Evolutionary conservation across 1,140 invertebrate genomes (phyloP).

Genomic region (Ephestia elutella): DNA sequence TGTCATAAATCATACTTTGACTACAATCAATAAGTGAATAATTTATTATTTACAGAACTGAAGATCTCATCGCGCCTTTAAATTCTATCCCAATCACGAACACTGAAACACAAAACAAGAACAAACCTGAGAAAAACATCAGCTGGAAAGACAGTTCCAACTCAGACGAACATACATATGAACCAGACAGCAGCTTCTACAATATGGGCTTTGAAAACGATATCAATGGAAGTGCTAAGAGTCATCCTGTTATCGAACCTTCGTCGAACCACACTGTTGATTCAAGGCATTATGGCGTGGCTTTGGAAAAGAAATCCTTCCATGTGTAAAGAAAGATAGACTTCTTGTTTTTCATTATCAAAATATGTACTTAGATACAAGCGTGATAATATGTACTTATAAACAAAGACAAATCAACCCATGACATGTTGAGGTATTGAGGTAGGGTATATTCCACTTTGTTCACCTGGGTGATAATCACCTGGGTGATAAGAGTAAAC

Average conservation of each 20-base stretch:
- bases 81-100: background rate
- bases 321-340: constrained; percentile 20
- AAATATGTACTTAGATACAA: background rate
- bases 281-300: constrained; percentile 8
- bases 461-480: no score
- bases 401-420: no score
- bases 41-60: background rate
- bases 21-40: no score
- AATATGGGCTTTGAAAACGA: constrained; percentile 15
- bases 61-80: background rate
- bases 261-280: constrained; percentile 25
- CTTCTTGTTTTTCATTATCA: no score
- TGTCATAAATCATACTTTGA: no score
- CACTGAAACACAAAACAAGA: constrained; percentile 9
- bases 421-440: no score
- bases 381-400: no score
- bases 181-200: constrained; percentile 13
- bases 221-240: constrained; percentile 7
- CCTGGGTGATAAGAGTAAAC: no score
- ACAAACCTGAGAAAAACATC: constrained; percentile 5
- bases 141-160: background rate
- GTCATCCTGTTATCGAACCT: constrained; percentile 24
- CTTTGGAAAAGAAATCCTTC: constrained; percentile 22
- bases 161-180: background rate
- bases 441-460: no score